A percentile compares a stretch with the other conserved stretches of the same genome.
Conservation (phyloP, 53 echinoderm and acorn worm genomes). For the Paelopatides confundens region DNA sequence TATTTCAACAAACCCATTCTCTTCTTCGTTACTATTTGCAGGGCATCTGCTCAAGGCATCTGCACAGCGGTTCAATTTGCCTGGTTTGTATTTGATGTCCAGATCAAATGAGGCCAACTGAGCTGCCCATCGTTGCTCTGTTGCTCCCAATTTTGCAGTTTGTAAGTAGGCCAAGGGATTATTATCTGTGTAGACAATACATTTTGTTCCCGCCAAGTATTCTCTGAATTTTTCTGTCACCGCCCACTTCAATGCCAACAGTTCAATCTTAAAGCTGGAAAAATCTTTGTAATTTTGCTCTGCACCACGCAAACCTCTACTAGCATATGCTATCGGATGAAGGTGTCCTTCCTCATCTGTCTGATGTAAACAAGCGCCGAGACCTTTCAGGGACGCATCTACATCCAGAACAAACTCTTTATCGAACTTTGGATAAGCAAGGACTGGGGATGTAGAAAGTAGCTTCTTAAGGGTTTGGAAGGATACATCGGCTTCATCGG, state of each 20-base stretch:
- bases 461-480: constrained; percentile 5
- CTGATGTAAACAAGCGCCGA: constrained; percentile 36
- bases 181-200: constrained; percentile 48
- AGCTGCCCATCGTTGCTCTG: constrained; percentile 41
- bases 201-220: constrained; percentile 19
- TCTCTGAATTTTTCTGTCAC: constrained; percentile 46
- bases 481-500: constrained; percentile 5
- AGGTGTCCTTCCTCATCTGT: neutral
- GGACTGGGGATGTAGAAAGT: constrained; percentile 27
- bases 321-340: constrained; percentile 51
- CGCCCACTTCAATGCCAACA: constrained; percentile 57
- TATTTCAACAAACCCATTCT: too few relatives aligned
- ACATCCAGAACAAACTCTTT: constrained; percentile 36
- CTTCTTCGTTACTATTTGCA: neutral
- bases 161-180: constrained; percentile 52
- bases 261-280: constrained; percentile 44
- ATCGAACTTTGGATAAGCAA: constrained; percentile 42
- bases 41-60: constrained; percentile 30
- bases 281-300: constrained; percentile 38
- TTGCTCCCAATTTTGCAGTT: constrained; percentile 36
- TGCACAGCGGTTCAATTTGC: neutral
- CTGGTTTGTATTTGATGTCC: neutral
- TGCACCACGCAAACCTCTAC: constrained; percentile 1
- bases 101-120: constrained; percentile 45
- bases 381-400: constrained; percentile 45